phyloP scores from a whole-genome alignment of 1,140 invertebrate species.

The Lordiphosa stackelbergi region DNA sequence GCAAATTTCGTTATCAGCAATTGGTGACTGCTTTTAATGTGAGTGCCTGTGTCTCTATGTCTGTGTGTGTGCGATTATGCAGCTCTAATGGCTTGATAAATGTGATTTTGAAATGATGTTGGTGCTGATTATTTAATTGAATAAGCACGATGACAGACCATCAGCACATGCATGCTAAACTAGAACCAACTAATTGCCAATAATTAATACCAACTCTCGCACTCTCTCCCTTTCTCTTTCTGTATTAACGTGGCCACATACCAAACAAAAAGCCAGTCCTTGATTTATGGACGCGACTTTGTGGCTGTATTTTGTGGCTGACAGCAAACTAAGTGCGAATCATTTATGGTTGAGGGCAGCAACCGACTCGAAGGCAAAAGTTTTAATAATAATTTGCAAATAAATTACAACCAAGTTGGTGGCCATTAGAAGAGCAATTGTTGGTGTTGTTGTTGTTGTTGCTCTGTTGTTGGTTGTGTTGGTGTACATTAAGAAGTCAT shows the following conservation, averaged over 20 bases:
- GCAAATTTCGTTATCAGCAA: slow-evolving; percentile 72
- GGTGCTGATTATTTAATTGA: slow-evolving; percentile 65
- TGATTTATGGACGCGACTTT: slow-evolving; percentile 68
- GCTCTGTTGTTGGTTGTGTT: slow-evolving; percentile 23
- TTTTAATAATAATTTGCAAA: slow-evolving; percentile 77
- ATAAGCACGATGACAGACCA: slow-evolving; percentile 50
- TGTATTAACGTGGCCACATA: slow-evolving; percentile 10
- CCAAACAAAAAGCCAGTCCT: slow-evolving; percentile 23
- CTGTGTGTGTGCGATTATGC: slow-evolving; percentile 54
- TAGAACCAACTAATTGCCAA: slow-evolving; percentile 49
- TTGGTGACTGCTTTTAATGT: slow-evolving; percentile 63
- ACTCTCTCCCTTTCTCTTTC: background rate
- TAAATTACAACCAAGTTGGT: slow-evolving; percentile 69
- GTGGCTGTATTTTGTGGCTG: slow-evolving; percentile 58
- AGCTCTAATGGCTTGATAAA: slow-evolving; percentile 75
- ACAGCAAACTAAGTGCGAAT: slow-evolving; percentile 74
- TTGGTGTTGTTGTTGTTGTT: slow-evolving; percentile 20
- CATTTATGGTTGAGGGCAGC: slow-evolving; percentile 50
- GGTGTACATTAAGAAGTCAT: slow-evolving; percentile 74
- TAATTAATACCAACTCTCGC: slow-evolving; percentile 43
- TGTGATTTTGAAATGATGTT: slow-evolving; percentile 68
- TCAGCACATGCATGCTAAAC: slow-evolving; percentile 18
- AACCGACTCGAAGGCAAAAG: slow-evolving; percentile 41
- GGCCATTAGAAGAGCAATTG: slow-evolving; percentile 52
- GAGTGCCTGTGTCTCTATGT: slow-evolving; percentile 30